phyloP scores from a whole-genome alignment of 2,113 vertebrate species.

The Petroica traversi region DNA sequence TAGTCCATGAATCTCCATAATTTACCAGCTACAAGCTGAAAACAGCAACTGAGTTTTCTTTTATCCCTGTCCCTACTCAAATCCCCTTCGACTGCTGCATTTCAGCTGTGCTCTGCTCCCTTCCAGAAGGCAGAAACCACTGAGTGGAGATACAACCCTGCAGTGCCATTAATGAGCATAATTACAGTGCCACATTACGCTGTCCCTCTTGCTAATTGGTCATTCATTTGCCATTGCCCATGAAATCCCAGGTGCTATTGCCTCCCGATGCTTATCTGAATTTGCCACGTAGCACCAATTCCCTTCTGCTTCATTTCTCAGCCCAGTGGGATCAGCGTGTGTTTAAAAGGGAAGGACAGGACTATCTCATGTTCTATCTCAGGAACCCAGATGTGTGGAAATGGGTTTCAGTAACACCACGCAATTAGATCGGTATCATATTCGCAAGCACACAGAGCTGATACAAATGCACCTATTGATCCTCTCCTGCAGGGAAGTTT shows the following conservation, averaged over 20 bases:
- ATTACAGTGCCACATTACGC: constrained; percentile 41
- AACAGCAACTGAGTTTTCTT: neutral
- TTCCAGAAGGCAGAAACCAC: neutral
- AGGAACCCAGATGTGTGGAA: neutral
- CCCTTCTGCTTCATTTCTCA: constrained; percentile 47
- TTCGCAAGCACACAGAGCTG: neutral
- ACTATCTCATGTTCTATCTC: neutral
- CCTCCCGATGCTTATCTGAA: constrained; percentile 18
- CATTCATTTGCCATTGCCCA: constrained; percentile 45
- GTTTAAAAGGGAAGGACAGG: neutral
- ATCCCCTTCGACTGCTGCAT: neutral
- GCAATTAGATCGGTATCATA: neutral
- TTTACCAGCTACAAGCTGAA: neutral
- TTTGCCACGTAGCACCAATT: neutral
- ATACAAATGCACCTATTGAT: neutral
- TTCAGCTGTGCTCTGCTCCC: neutral
- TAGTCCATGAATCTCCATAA: neutral
- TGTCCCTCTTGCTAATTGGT: constrained; percentile 54
- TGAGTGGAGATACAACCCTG: constrained; percentile 24
- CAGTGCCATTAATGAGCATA: constrained; percentile 53
- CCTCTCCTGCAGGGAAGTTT: neutral
- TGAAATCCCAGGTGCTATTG: constrained; percentile 28
- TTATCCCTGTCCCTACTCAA: neutral
- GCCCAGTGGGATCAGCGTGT: constrained; percentile 2
- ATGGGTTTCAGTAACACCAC: constrained; percentile 5